Percentiles rank a stretch among this genome's conserved stretches.
Conservation (phyloP, 2,113 vertebrate genomes). For the Colinus virginianus region DNA sequence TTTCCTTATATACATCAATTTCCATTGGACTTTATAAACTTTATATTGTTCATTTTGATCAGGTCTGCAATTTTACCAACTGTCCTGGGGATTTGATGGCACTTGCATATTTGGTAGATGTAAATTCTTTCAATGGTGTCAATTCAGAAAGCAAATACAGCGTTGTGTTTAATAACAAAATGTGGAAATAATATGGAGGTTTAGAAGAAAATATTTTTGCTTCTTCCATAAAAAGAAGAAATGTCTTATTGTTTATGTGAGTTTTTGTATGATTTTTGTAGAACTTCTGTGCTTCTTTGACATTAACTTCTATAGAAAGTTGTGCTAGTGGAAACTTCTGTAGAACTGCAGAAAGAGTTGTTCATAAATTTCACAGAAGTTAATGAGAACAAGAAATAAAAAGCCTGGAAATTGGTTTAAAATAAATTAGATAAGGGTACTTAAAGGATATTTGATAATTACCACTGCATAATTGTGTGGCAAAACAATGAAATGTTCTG, state of each 20-base stretch:
- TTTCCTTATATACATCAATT: slow-evolving; percentile 2
- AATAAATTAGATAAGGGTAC: not conserved
- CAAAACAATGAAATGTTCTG: not conserved
- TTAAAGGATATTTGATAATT: not conserved
- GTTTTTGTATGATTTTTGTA: not conserved
- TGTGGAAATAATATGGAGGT: not conserved
- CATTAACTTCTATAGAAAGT: not conserved
- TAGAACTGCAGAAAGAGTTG: not conserved
- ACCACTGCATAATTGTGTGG: not conserved
- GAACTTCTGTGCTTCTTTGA: not conserved
- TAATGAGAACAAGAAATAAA: not conserved
- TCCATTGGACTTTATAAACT: slow-evolving; percentile 5
- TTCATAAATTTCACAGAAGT: not conserved
- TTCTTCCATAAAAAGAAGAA: not conserved
- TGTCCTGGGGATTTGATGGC: not conserved
- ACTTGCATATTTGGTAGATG: not conserved
- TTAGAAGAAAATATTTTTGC: not conserved
- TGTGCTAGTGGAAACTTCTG: not conserved
- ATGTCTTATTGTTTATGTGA: not conserved
- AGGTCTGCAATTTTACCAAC: not conserved
- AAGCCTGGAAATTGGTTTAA: not conserved
- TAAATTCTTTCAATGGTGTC: not conserved
- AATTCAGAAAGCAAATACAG: not conserved
- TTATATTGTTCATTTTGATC: not conserved
- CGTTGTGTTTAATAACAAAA: not conserved